Conservation (phyloP, 2,888 invertebrate genomes). For the Drosophila peninsularis region DNA sequence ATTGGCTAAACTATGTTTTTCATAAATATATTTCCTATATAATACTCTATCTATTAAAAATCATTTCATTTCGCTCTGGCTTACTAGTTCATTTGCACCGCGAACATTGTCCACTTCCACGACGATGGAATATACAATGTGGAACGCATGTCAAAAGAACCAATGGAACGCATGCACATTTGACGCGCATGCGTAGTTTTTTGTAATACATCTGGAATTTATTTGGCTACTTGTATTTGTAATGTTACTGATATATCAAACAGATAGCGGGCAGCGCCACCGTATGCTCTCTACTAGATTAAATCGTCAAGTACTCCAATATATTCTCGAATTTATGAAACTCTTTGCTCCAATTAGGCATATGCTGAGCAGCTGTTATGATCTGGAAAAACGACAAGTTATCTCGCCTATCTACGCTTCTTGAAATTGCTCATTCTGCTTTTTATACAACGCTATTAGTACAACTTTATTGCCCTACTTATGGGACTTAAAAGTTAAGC, state of each 20-base stretch:
- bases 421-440: neutral
- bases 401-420: neutral
- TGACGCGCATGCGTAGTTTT: constrained; percentile 53
- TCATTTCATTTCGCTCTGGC: neutral
- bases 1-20: neutral
- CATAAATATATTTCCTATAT: neutral
- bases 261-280: neutral
- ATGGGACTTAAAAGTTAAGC: neutral
- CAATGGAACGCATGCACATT: constrained; percentile 48
- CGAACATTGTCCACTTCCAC: neutral
- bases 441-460: constrained; percentile 4
- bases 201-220: constrained; percentile 27
- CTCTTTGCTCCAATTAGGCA: neutral
- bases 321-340: neutral
- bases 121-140: constrained; percentile 4
- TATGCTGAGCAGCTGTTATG: constrained; percentile 2
- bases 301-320: neutral
- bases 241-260: constrained; percentile 1
- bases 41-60: neutral
- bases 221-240: constrained; percentile 24
- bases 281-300: constrained; percentile 1
- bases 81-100: neutral
- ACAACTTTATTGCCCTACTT: neutral
- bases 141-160: constrained; percentile 28
- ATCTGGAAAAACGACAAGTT: neutral